Percentiles rank a stretch among this genome's conserved stretches.
phyloP scores from a whole-genome alignment of 2,888 invertebrate species.

The Erebia aethiops region DNA sequence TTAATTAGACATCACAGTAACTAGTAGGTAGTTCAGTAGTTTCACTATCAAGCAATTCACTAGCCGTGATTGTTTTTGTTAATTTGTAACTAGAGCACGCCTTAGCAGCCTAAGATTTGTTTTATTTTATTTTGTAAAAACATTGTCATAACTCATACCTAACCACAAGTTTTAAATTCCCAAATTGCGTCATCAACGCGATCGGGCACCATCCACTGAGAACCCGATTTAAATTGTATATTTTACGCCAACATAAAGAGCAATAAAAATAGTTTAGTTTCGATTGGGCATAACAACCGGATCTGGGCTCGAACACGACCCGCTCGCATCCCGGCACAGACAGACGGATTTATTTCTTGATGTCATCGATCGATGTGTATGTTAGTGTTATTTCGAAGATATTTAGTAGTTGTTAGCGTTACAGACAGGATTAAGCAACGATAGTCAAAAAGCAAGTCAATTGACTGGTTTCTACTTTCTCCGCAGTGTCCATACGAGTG shows the following conservation, averaged over 20 bases:
- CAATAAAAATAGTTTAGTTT: slow-evolving; percentile 75
- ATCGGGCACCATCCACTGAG: slow-evolving; percentile 33
- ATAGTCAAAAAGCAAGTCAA: not conserved
- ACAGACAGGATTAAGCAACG: not conserved
- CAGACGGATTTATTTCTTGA: slow-evolving; percentile 72
- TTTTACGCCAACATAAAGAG: slow-evolving; percentile 61
- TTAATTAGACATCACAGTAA: too few species aligned
- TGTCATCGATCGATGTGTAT: slow-evolving; percentile 67
- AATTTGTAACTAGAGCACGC: too few species aligned
- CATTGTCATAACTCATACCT: not conserved
- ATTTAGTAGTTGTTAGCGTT: not conserved
- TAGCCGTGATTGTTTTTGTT: too few species aligned
- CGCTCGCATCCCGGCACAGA: slow-evolving; percentile 56
- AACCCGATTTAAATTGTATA: slow-evolving; percentile 47
- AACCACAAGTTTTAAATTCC: slow-evolving; percentile 2
- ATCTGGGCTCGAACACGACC: slow-evolving; percentile 72
- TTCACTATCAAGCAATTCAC: too few species aligned
- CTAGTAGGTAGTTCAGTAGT: too few species aligned
- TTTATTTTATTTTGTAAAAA: not conserved
- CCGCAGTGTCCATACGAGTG: too few species aligned
- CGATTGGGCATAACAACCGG: slow-evolving; percentile 73
- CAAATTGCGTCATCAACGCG: slow-evolving; percentile 25
- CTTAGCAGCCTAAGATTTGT: not conserved
- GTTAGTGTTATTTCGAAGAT: slow-evolving; percentile 24
- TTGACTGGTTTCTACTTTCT: too few species aligned